A percentile compares a stretch with the other conserved stretches of the same genome.
Evolutionary conservation across 2,888 invertebrate species (phyloP).

Genomic region (Panorpa germanica): DNA sequence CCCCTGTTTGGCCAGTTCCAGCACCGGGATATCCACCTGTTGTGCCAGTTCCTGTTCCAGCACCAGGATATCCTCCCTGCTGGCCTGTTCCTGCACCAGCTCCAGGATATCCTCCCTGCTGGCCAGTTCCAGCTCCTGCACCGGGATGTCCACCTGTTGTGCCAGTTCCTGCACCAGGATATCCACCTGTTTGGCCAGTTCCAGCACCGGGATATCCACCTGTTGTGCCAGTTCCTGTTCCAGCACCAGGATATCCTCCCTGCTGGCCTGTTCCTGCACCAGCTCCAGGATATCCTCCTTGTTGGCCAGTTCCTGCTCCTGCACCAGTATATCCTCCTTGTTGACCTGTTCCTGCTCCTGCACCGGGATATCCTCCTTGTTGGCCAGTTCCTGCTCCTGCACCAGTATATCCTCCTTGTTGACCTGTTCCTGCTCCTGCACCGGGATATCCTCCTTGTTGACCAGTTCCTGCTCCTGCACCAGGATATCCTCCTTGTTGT

Average conservation of each 20-base stretch:
- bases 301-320: conserved; percentile 1
- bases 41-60: neutral
- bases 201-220: neutral
- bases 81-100: conserved; percentile 1
- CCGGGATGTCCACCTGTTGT: neutral
- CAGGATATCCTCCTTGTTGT: conserved; percentile 3
- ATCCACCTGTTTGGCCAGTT: conserved; percentile 4
- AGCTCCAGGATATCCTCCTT: too few species aligned
- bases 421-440: neutral
- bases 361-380: neutral
- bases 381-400: too few species aligned
- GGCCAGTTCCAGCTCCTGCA: conserved; percentile 1
- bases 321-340: neutral
- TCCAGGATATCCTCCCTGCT: too few species aligned
- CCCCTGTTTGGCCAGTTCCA: conserved; percentile 1
- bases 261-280: conserved; percentile 23
- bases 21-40: conserved; percentile 3
- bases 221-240: conserved; percentile 6
- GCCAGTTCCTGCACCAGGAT: neutral
- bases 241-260: conserved; percentile 2
- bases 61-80: conserved; percentile 3
- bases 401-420: neutral
- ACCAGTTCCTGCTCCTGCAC: neutral
- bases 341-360: neutral
- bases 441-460: neutral